Base-by-base conservation (phyloP, 2,797 vertebrate species). In the Cottoperca gobio region DNA sequence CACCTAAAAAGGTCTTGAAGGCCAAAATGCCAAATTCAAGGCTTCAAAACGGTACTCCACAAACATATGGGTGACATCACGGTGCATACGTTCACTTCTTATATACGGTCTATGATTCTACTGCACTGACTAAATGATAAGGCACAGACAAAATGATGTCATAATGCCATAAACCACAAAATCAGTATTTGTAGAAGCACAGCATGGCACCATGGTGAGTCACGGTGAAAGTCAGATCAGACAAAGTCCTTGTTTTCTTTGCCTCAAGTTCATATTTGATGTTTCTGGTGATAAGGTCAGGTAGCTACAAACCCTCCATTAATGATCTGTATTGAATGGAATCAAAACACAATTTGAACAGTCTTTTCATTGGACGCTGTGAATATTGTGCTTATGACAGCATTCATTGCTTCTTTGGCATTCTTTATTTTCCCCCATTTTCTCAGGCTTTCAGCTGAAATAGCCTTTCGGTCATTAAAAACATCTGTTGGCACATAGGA, bases 381-480 rank as follows among this genome's bases (percentile, higher is more conserved):
- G 33, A 9, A 53, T 82, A 40, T 78, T 83, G 63, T 43, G 23
- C 66, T 68, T 49, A 59, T 76, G 76, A 88, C 64, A 79, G 66
- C 33, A 49, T 65, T 50, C n/a, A n/a, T n/a, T 31, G 49, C 61
- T 81, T 40, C 61, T 61, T 61, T 70, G 54, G 67, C 66, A 43
- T 85, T 76, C 66, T 73, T 85, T 23, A 4, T 50, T 73, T 70
- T 61, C 46, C 78, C 62, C 35, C 19, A 2, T 67, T 80, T 82
- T 76, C 72, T 70, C 76, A 75, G 52, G 54, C 58, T 78, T 67
- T 82, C 50, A 82, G 71, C 82, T 81, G 69, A 85, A 85, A 78
- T 75, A 82, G 80, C 61, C 50, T 48, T 73, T 46, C 53, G 70
- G 46, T 86, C 71, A 90, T 92, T 82, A 80, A 84, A 90, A 89